Evolutionary conservation across 2,888 invertebrate species (phyloP).

Genomic region (Andrena praecox): DNA sequence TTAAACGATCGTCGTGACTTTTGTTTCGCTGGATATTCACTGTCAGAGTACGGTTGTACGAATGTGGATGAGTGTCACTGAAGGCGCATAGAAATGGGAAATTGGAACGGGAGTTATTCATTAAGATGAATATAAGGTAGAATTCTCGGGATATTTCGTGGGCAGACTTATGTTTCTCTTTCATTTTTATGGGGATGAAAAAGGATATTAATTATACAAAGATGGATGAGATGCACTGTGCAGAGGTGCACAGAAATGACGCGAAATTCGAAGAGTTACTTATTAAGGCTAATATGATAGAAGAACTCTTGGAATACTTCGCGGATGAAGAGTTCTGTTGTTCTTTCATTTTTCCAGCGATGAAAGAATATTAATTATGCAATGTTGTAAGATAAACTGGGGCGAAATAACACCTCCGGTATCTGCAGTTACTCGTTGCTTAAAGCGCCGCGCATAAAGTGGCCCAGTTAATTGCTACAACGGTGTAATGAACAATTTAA

Average conservation of each 20-base stretch:
- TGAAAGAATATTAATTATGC: constrained; percentile 3
- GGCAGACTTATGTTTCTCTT: too few species aligned
- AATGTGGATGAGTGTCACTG: neutral
- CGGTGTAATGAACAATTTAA: neutral
- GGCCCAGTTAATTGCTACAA: neutral
- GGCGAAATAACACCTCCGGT: neutral
- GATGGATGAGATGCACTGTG: too few species aligned
- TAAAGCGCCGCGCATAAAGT: neutral
- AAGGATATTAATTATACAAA: too few species aligned
- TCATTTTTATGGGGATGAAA: too few species aligned
- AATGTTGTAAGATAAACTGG: neutral
- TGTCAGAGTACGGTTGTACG: neutral
- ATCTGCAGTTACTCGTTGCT: neutral
- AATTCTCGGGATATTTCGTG: too few species aligned
- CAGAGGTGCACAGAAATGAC: too few species aligned
- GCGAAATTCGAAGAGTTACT: too few species aligned
- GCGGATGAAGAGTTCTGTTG: neutral
- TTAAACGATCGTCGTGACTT: too few species aligned
- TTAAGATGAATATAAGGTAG: neutral
- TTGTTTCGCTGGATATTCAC: too few species aligned
- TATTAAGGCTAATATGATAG: too few species aligned
- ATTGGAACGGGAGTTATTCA: neutral
- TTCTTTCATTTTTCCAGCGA: neutral
- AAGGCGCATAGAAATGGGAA: neutral
- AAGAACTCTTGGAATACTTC: neutral